These are phyloP conservation scores for Chymomyza amoena DNA, from an alignment of 2,888 invertebrate species.

Conservation along the genomic window DNA sequence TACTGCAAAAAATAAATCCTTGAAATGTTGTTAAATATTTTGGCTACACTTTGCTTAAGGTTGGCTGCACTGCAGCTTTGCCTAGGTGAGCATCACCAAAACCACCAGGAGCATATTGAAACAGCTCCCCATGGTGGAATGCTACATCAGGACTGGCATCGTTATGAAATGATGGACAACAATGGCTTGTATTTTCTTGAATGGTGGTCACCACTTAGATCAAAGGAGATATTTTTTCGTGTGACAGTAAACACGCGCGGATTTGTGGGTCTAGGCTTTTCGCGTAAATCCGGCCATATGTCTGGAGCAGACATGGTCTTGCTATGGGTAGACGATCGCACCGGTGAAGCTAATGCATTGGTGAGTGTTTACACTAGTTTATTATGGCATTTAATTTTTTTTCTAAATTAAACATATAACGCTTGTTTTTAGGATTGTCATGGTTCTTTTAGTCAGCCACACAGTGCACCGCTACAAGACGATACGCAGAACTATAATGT, in stretches of 20 bases:
- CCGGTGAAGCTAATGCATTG: slow-evolving; percentile 84
- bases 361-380: slow-evolving; percentile 80
- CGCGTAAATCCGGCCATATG: slow-evolving; percentile 86
- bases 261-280: slow-evolving; percentile 92
- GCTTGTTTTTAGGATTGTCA: slow-evolving; percentile 86
- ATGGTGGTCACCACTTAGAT: slow-evolving; percentile 82
- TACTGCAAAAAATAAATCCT: background rate
- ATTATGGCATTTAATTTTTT: background rate
- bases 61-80: background rate
- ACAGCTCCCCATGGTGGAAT: slow-evolving; percentile 24
- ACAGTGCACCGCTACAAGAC: slow-evolving; percentile 86
- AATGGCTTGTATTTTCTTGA: slow-evolving; percentile 80
- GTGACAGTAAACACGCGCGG: slow-evolving; percentile 90
- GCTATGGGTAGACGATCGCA: slow-evolving; percentile 89
- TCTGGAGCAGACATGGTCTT: slow-evolving; percentile 91
- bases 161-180: slow-evolving; percentile 77
- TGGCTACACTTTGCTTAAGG: background rate
- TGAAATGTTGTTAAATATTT: background rate
- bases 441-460: slow-evolving; percentile 82
- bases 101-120: background rate
- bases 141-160: slow-evolving; percentile 75
- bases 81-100: background rate
- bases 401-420: background rate
- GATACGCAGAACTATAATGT: slow-evolving; percentile 90
- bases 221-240: slow-evolving; percentile 88